Base-by-base conservation (phyloP, 2,888 invertebrate species). In the Nomada goodeniana region DNA sequence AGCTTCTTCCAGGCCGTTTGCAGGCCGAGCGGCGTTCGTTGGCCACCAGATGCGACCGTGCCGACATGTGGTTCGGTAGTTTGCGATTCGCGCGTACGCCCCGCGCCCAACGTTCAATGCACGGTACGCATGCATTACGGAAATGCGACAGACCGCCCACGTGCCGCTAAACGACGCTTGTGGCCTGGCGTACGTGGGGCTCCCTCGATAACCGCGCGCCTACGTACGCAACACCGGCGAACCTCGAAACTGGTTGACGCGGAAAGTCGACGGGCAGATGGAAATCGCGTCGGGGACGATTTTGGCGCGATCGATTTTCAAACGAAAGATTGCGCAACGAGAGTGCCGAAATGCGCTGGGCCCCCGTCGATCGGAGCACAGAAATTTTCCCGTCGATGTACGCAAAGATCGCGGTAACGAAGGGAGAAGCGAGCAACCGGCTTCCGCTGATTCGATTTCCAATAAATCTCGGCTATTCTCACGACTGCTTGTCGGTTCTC, bases 91-190 rank as follows among this genome's bases (percentile, higher is more conserved):
- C 42, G 77, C 80, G 69, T 77, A 75, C 82, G 61, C 47, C 59
- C 60, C 64, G 59, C 67, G 68, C 47, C 77, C 83, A 82, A 82
- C 63, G 78, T 73, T 73, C 74, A 82, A 76, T 61, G 82, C 80
- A 83, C 84, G 26, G 26, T 26, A 26, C 26, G 36, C 7, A 82
- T 65, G 76, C 79, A 85, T 85, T 70, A 63, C 61, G 36, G 23
- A 65, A 71, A 74, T 81, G 81, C 68, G 64, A 77, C 76, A 64
- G 83, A 75, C 78, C 85, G 86, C 88, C 89, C 89, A 83, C 88
- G 88, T 88, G 83, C 79, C 65, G 65, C 44, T n/a, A 55, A 57
- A 73, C 79, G 67, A 84, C 73, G 70, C 82, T 89, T 86, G 36
- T 89, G 88, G 89, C 88, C 87, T 65, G 82, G 71, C 76, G 75